These are phyloP conservation scores for Trilocha varians DNA, from an alignment of 2,888 invertebrate genomes.

Conservation along the genomic window DNA sequence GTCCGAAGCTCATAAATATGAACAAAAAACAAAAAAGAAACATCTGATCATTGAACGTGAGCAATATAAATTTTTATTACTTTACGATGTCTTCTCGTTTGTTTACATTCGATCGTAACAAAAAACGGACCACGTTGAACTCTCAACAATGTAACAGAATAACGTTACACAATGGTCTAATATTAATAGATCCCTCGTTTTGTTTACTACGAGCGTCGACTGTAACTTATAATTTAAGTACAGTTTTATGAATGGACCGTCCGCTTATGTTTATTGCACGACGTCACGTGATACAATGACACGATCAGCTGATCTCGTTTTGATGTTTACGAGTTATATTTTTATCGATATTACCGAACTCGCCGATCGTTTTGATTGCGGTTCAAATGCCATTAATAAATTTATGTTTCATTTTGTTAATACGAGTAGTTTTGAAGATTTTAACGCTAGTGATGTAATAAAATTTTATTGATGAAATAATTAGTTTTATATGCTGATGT, in stretches of 20 bases:
- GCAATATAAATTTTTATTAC: neutral
- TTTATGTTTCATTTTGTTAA: too few relatives aligned
- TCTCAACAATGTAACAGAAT: constrained; percentile 12
- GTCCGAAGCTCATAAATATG: neutral
- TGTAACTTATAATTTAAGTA: constrained; percentile 43
- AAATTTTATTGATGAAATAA: neutral
- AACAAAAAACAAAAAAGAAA: neutral
- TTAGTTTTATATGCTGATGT: neutral
- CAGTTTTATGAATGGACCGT: constrained; percentile 49
- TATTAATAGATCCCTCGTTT: constrained; percentile 25
- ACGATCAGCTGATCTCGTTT: constrained; percentile 6
- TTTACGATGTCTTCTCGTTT: neutral
- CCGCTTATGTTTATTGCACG: constrained; percentile 45
- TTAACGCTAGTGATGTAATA: neutral
- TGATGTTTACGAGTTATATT: constrained; percentile 2
- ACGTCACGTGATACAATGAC: constrained; percentile 4
- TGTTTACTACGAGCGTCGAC: constrained; percentile 42
- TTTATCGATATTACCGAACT: neutral
- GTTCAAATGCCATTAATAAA: too few relatives aligned
- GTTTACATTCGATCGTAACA: constrained; percentile 3
- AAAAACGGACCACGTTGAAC: constrained; percentile 5
- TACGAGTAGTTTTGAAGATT: neutral
- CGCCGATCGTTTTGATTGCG: neutral
- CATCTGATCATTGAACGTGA: neutral
- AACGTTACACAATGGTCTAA: constrained; percentile 16